Evolutionary conservation across 2,888 invertebrate species (phyloP).

Genomic region (Cetonia aurata): DNA sequence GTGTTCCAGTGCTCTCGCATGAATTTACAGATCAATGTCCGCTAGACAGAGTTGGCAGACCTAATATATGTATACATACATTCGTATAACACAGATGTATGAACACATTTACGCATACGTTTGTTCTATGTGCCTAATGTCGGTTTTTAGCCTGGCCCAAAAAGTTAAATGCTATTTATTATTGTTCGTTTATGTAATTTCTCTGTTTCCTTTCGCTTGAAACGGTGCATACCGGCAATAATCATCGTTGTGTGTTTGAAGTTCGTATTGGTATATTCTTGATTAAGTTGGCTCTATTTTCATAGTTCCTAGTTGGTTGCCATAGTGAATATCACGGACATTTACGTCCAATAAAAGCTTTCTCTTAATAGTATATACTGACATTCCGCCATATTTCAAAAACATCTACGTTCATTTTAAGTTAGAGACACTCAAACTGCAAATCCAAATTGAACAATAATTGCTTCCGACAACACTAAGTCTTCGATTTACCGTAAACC

Average conservation of each 20-base stretch:
- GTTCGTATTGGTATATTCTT: not conserved
- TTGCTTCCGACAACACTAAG: no score
- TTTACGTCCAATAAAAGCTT: no score
- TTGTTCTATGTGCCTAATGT: conserved; percentile 24
- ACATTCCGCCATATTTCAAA: no score
- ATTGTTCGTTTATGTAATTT: conserved; percentile 45
- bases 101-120: not conserved
- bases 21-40: conserved; percentile 51
- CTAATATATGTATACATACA: conserved; percentile 28
- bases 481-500: no score
- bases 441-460: no score
- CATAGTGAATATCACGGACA: no score
- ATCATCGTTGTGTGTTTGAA: conserved; percentile 33
- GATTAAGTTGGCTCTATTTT: no score
- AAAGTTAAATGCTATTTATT: conserved; percentile 41
- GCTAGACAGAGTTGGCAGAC: conserved; percentile 54
- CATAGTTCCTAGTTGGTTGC: no score
- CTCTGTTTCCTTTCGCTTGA: conserved; percentile 33
- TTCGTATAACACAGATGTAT: not conserved
- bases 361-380: no score
- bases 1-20: conserved; percentile 57
- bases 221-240: conserved; percentile 21
- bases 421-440: no score
- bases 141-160: conserved; percentile 35
- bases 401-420: no score